Conservation (phyloP, 2,113 vertebrate genomes). For the Myrmecobius fasciatus region DNA sequence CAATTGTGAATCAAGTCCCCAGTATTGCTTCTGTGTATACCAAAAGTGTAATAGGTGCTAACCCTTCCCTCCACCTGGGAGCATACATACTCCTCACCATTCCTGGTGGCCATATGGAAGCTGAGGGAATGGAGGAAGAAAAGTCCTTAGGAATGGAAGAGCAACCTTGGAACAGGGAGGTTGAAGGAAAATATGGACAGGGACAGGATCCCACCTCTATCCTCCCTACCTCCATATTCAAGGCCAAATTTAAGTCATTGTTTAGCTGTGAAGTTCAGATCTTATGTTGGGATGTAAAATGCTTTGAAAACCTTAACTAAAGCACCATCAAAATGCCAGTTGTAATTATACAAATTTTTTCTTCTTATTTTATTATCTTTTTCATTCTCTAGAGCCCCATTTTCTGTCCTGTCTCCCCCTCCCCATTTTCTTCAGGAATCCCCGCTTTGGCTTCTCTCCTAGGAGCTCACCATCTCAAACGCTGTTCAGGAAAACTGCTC, state of each 20-base stretch:
- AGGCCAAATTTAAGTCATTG: neutral
- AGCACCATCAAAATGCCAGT: neutral
- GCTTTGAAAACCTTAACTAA: neutral
- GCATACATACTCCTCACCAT: neutral
- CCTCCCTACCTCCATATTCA: neutral
- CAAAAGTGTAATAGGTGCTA: neutral
- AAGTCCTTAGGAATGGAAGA: neutral
- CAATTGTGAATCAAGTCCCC: neutral
- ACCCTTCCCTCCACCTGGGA: neutral
- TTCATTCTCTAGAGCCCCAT: neutral
- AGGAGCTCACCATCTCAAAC: rapidly evolving
- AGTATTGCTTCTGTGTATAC: neutral
- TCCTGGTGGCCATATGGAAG: neutral
- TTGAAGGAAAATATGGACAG: too few species aligned
- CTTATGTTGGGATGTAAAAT: neutral
- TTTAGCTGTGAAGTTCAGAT: neutral
- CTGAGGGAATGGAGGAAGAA: neutral
- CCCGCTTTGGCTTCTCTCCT: rapidly evolving
- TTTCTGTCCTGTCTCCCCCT: neutral
- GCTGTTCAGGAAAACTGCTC: neutral
- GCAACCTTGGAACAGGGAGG: neutral
- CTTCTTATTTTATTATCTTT: neutral
- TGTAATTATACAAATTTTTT: neutral
- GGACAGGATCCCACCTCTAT: neutral
- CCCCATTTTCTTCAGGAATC: neutral